These are phyloP conservation scores for Lysandra bellargus DNA, from an alignment of 2,888 invertebrate species.

Conservation along the genomic window DNA sequence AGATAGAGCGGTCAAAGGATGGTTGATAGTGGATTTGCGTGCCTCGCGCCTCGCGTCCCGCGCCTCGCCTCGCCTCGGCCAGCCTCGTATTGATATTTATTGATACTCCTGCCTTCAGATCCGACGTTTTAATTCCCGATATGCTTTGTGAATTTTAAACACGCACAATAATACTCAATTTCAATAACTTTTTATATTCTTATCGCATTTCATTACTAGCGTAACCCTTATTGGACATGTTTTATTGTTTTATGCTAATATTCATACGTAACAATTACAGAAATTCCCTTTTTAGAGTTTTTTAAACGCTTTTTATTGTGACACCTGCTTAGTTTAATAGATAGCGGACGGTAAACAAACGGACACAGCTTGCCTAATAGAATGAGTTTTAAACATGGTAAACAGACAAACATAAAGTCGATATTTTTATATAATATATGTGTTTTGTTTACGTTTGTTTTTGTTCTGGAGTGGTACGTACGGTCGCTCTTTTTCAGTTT, in stretches of 20 bases:
- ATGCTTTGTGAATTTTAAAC: conserved; percentile 31
- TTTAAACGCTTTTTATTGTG: conserved; percentile 15
- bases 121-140: conserved; percentile 30
- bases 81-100: conserved; percentile 34
- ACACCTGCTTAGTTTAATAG: conserved; percentile 15
- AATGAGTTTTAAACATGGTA: not conserved
- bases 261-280: not conserved
- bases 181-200: conserved; percentile 29
- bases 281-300: conserved; percentile 3
- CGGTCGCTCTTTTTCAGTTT: too few relatives aligned
- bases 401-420: not conserved
- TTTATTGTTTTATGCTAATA: conserved; percentile 18
- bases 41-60: conserved; percentile 32
- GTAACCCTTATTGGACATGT: not conserved
- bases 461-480: too few relatives aligned
- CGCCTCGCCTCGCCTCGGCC: conserved; percentile 1
- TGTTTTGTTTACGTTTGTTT: not conserved
- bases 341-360: not conserved
- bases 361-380: not conserved
- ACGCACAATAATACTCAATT: conserved; percentile 31
- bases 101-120: conserved; percentile 32
- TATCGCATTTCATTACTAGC: conserved; percentile 31
- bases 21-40: conserved; percentile 38
- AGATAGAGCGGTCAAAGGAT: conserved; percentile 36
- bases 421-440: not conserved